Evolutionary conservation across 2,113 vertebrate genomes (phyloP).

Genomic region (Channa maculata): DNA sequence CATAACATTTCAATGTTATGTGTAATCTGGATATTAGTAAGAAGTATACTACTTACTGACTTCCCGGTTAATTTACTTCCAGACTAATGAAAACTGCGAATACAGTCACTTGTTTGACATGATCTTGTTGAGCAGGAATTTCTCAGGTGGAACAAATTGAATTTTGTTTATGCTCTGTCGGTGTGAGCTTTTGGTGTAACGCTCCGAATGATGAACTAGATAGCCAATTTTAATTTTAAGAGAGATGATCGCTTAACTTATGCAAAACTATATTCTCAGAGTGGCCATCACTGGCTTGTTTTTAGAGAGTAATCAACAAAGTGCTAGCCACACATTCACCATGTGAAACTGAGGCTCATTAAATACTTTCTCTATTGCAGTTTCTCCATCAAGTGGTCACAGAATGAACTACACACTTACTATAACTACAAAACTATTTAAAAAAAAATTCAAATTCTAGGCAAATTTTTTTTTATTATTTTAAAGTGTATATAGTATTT

Average conservation of each 20-base stretch:
- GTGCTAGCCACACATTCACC: background rate
- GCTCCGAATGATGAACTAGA: conserved; percentile 41
- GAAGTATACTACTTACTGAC: too few species aligned
- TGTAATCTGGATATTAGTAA: too few species aligned
- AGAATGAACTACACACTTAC: conserved; percentile 45
- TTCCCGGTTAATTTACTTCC: too few species aligned
- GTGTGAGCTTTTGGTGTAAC: conserved; percentile 15
- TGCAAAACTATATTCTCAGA: conserved; percentile 27
- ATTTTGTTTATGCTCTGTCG: conserved; percentile 48
- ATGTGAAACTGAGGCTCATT: background rate
- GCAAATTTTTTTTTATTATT: background rate
- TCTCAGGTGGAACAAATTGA: conserved; percentile 62
- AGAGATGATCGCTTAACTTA: conserved; percentile 50
- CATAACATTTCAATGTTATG: too few species aligned
- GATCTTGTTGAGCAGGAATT: conserved; percentile 22
- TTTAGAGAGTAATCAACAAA: conserved; percentile 3
- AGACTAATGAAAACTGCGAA: conserved; percentile 16
- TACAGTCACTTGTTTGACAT: conserved; percentile 38
- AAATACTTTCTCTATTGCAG: conserved; percentile 28
- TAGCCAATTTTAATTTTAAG: conserved; percentile 36
- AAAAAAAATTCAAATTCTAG: too few species aligned
- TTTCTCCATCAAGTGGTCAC: conserved; percentile 74
- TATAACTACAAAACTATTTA: too few species aligned
- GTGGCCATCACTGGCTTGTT: background rate
- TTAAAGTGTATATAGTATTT: background rate